phyloP scores from a whole-genome alignment of 2,888 invertebrate genomes.

The Synergus gifuensis region DNA sequence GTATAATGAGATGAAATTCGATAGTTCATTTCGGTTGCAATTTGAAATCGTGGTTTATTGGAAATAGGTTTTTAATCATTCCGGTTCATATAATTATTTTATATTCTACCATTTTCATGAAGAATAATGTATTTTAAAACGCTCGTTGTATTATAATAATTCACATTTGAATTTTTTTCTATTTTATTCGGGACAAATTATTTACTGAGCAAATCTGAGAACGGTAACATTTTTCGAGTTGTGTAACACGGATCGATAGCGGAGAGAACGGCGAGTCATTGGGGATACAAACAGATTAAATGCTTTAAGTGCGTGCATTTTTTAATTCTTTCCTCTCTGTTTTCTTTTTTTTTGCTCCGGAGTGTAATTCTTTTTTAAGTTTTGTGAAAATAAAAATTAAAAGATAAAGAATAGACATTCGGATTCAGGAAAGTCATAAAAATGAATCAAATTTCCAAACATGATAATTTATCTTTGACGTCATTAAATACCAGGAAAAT shows the following conservation, averaged over 20 bases:
- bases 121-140: too few relatives aligned
- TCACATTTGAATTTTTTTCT: background rate
- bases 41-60: background rate
- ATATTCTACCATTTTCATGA: too few relatives aligned
- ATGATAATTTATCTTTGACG: background rate
- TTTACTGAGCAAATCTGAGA: background rate
- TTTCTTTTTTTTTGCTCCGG: background rate
- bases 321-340: slow-evolving; percentile 44
- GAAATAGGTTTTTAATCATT: background rate
- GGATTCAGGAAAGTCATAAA: background rate
- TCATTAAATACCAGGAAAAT: background rate
- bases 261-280: slow-evolving; percentile 59
- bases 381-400: background rate
- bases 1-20: background rate
- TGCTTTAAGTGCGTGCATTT: slow-evolving; percentile 63
- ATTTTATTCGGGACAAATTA: slow-evolving; percentile 2
- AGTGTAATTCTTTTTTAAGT: background rate
- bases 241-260: slow-evolving; percentile 62
- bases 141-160: background rate
- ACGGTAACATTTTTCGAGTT: slow-evolving; percentile 50
- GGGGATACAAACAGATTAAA: slow-evolving; percentile 67
- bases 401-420: background rate
- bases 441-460: background rate
- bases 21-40: background rate
- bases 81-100: too few relatives aligned